Evolutionary conservation across 2,888 invertebrate genomes (phyloP).

Genomic region (Aphrophora alni): DNA sequence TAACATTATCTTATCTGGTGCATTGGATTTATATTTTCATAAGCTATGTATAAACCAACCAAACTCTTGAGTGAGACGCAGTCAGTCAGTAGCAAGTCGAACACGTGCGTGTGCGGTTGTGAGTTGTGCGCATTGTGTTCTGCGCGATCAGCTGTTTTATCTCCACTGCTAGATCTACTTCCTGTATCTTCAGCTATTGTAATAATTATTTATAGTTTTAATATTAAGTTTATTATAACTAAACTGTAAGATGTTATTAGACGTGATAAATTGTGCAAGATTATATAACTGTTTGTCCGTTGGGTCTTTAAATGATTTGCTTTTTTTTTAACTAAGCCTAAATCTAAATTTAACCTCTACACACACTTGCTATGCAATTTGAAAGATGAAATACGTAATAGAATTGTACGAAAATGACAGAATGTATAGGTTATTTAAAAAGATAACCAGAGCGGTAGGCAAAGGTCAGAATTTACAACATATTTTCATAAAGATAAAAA

Average conservation of each 20-base stretch:
- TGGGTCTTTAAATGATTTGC: background rate
- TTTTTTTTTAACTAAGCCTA: background rate
- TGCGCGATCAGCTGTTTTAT: slow-evolving; percentile 17
- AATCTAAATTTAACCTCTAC: background rate
- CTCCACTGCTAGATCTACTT: background rate
- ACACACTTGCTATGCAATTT: background rate
- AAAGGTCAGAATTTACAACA: no score
- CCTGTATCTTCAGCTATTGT: background rate
- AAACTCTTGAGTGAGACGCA: background rate
- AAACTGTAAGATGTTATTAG: no score
- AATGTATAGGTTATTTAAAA: no score
- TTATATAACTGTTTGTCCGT: background rate
- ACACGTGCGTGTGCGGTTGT: background rate
- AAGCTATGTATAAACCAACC: background rate
- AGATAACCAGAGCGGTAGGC: no score
- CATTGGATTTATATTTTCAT: slow-evolving; percentile 2
- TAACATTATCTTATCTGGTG: background rate
- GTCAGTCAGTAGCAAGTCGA: background rate
- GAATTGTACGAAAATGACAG: background rate
- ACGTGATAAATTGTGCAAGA: no score
- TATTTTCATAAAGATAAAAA: no score
- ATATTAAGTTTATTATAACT: background rate
- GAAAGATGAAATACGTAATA: no score
- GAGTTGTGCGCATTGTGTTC: background rate
- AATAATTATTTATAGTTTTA: background rate